Conservation (phyloP, 1,140 invertebrate genomes). For the Papilio dardanus region DNA sequence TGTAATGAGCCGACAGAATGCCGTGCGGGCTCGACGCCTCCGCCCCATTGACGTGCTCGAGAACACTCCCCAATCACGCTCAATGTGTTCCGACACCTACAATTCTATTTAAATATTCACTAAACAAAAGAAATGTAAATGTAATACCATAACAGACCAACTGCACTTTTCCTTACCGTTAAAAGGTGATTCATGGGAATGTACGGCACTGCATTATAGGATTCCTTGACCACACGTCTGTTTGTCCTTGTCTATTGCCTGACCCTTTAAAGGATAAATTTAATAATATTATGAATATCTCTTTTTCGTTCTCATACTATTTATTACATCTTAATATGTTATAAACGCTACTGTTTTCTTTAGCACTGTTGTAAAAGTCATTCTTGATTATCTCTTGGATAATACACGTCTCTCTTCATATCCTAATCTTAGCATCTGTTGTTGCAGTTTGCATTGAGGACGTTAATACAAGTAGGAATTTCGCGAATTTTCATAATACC, state of each 20-base stretch:
- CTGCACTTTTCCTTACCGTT: neutral
- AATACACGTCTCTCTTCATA: neutral
- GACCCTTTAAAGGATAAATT: neutral
- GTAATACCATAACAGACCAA: no score
- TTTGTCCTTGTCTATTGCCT: neutral
- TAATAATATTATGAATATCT: neutral
- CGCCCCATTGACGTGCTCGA: neutral
- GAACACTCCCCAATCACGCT: constrained; percentile 28
- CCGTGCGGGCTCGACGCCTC: constrained; percentile 47
- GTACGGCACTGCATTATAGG: neutral
- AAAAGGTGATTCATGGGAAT: neutral
- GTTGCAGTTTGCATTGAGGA: neutral
- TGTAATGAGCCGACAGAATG: constrained; percentile 70
- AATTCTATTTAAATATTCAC: neutral
- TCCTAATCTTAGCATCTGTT: neutral
- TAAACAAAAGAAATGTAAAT: no score
- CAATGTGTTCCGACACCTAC: neutral
- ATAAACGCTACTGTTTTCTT: neutral
- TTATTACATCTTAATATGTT: neutral
- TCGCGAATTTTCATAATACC: constrained; percentile 32
- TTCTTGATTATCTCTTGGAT: neutral
- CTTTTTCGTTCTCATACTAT: neutral
- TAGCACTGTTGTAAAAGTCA: neutral
- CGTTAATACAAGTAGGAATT: constrained; percentile 27
- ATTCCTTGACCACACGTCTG: no score